phyloP scores from a whole-genome alignment of 30 jellyfish, hydroid and myxozoan genomes.

The Aurelia aurita region DNA sequence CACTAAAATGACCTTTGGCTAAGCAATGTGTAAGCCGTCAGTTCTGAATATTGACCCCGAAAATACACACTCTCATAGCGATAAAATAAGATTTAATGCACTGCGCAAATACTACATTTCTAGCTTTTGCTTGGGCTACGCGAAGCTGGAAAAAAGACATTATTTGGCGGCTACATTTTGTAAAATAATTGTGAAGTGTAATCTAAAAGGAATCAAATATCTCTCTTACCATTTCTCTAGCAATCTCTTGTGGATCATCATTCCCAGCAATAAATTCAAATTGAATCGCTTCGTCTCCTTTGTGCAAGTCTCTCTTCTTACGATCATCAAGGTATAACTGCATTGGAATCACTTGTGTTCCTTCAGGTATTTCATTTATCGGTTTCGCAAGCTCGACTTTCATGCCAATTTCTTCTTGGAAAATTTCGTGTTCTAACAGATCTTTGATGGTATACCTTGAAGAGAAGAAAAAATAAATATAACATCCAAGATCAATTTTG shows the following conservation, averaged over 20 bases:
- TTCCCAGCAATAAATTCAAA: conserved; percentile 90
- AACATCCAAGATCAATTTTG: not conserved
- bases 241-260: conserved; percentile 96
- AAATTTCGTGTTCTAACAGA: conserved; percentile 84
- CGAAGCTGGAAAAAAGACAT: no score
- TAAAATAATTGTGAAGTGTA: no score
- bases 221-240: conserved; percentile 92
- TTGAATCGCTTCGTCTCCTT: conserved; percentile 97
- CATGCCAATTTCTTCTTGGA: conserved; percentile 87
- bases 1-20: no score
- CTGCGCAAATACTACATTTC: no score
- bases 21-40: no score
- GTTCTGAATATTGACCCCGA: no score
- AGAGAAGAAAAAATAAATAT: not conserved
- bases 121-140: no score
- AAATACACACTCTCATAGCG: no score
- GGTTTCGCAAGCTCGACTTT: conserved; percentile 95
- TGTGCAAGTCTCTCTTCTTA: conserved; percentile 92
- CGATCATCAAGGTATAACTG: conserved; percentile 80
- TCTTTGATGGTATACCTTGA: conserved; percentile 89
- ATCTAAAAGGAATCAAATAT: not conserved
- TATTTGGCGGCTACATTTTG: no score
- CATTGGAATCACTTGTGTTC: conserved; percentile 85
- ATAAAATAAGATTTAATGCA: no score
- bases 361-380: conserved; percentile 84